These are phyloP conservation scores for Asarcornis scutulata DNA, from an alignment of 2,113 vertebrate genomes.

Conservation along the genomic window DNA sequence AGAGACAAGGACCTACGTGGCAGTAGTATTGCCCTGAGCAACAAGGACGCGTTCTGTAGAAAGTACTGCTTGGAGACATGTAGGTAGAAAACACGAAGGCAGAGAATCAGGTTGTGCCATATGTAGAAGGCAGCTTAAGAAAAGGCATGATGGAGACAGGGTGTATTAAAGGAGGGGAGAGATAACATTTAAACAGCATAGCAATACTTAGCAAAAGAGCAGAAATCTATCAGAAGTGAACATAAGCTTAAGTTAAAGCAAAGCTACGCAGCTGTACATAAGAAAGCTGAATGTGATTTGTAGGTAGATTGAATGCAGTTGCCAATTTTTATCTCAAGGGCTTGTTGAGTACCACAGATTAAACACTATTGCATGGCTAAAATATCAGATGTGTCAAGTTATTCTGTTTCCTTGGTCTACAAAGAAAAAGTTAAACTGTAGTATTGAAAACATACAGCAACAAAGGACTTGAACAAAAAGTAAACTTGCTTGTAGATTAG, in stretches of 20 bases:
- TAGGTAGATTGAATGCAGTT: not conserved
- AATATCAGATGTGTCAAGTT: not conserved
- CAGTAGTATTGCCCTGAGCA: not conserved
- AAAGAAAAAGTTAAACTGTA: not conserved
- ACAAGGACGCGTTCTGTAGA: not conserved
- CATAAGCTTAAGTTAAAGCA: not conserved
- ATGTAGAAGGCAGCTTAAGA: not conserved
- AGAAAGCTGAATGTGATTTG: not conserved
- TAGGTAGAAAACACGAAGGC: not conserved
- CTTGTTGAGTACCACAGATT: not conserved
- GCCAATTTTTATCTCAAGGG: not conserved
- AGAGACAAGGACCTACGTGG: accelerated
- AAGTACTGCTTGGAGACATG: not conserved
- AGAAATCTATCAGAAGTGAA: not conserved
- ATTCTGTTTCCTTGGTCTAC: not conserved
- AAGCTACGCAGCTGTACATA: not conserved
- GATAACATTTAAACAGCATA: not conserved
- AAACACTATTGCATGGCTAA: not conserved
- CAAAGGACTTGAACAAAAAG: not conserved
- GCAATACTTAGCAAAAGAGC: not conserved
- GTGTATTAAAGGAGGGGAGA: not conserved
- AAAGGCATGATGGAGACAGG: not conserved
- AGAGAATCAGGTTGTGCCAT: not conserved
- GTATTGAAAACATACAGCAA: not conserved
- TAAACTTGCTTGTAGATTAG: not conserved